Evolutionary conservation across 2,888 invertebrate species (phyloP).

Genomic region (Hyposoter dolosus): DNA sequence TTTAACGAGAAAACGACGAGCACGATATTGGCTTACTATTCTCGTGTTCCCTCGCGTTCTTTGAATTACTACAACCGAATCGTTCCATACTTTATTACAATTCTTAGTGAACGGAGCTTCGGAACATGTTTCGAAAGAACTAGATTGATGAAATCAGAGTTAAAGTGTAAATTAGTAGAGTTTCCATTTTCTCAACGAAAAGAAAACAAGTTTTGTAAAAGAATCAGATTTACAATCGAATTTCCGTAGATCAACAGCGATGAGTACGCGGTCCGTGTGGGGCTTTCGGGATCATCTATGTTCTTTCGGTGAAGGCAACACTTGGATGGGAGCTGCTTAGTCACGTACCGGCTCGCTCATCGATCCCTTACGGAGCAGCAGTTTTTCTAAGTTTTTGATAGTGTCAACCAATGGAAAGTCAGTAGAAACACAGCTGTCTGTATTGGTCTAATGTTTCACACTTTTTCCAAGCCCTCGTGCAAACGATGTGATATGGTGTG

Average conservation of each 20-base stretch:
- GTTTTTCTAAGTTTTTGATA: neutral
- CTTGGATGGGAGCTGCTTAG: neutral
- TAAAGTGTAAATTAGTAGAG: neutral
- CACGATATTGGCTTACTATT: neutral
- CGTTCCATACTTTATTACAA: neutral
- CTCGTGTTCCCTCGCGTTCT: neutral
- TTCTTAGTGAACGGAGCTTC: neutral
- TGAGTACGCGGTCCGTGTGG: neutral
- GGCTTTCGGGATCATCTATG: neutral
- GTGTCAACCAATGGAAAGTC: neutral
- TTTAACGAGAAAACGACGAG: constrained; percentile 14
- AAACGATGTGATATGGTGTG: neutral
- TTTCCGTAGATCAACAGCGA: neutral
- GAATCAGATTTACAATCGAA: neutral
- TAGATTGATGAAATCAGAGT: neutral
- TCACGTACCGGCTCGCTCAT: neutral
- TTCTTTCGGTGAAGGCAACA: neutral
- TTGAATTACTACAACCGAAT: neutral
- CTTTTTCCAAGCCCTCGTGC: neutral
- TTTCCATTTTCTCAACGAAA: neutral
- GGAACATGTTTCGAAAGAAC: neutral
- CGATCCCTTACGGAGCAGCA: neutral
- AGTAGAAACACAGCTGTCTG: neutral
- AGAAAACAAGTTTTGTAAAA: neutral
- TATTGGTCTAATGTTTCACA: neutral